phyloP scores from a whole-genome alignment of 2,888 invertebrate genomes.

The Acleris emargana region DNA sequence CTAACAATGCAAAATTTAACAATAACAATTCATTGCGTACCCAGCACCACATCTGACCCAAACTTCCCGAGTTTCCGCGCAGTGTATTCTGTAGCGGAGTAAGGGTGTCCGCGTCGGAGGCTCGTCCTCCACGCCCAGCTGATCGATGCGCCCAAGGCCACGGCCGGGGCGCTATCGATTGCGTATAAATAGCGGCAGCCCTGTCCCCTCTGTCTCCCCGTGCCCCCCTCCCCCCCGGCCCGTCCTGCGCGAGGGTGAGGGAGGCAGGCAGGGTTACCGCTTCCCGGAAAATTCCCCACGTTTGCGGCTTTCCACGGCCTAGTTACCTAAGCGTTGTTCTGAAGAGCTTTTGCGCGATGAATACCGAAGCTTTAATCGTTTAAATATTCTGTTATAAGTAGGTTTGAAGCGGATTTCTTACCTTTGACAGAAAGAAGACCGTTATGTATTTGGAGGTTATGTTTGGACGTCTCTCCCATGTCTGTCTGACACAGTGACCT shows the following conservation, averaged over 20 bases:
- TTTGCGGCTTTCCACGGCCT: constrained; percentile 34
- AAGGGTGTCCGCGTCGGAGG: constrained; percentile 53
- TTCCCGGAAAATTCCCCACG: constrained; percentile 37
- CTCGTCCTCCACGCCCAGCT: constrained; percentile 64
- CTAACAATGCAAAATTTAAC: too few species aligned
- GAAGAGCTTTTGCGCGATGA: background rate
- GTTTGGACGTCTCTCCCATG: too few species aligned
- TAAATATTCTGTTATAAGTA: too few species aligned
- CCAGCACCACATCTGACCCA: too few species aligned
- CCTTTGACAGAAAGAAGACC: too few species aligned
- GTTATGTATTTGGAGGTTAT: too few species aligned
- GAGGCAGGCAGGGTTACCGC: constrained; percentile 14
- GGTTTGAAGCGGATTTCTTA: too few species aligned
- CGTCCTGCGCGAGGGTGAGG: constrained; percentile 19
- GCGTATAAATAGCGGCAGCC: constrained; percentile 77
- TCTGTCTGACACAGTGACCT: too few species aligned
- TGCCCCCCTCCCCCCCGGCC: constrained; percentile 39
- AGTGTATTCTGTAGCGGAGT: background rate
- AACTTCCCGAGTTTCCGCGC: background rate
- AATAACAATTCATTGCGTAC: constrained; percentile 1
- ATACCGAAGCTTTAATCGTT: too few species aligned
- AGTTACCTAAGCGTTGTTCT: constrained; percentile 12
- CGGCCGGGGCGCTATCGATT: constrained; percentile 76
- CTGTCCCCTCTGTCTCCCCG: constrained; percentile 46
- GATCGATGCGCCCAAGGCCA: constrained; percentile 79